Evolutionary conservation across 2,113 vertebrate species (phyloP), one percentile per base, ranked within the genome.

Genomic region (Mixornis gularis): DNA sequence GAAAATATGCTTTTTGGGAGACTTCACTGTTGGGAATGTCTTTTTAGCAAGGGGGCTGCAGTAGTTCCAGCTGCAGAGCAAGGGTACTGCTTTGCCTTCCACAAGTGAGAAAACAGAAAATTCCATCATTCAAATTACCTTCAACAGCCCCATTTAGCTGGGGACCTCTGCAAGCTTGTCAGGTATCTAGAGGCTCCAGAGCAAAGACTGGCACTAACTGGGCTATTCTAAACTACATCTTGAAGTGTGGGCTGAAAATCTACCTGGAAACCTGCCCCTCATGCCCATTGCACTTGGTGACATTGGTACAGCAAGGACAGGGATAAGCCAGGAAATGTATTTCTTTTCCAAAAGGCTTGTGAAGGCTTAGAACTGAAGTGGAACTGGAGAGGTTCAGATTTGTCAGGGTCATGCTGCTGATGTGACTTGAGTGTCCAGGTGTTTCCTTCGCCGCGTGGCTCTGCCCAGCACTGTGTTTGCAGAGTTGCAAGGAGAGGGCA

Each of bases 361-460:
- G 62, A 48, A 36, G 26, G 24, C 40, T 74, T 51, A 64, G 53
- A 68, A 76, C 49, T 29, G 12, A 60, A 81, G 36, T 10, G 51
- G 25, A 74, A 68, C 17, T 52, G 58, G 26, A 40, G 49, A 74
- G 22, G 44, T 43, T 88, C n/a, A 76, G 44, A 24, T 38, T 48
- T 63, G 64, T 5, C 26, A 71, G 27, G 30, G 34, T 51, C 3
- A 5, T 0, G 0, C 36, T 89, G 43, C 48, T 71, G 29, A 32
- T 27, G 36, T 20, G 36, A 12, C 12, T n/a, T 68, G 52, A 55
- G 89, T n/a, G 56, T 48, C 8, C 19, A 78, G 49, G 10, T 0
- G 0, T 13, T 64, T 74, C 40, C 25, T 60, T 63, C 0, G 1
- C 7, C 0, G 0, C 0, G 0, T 69, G 52, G 25, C 13, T 77